Base-by-base conservation (phyloP, 2,797 vertebrate genomes). In the Australoheros facetus region DNA sequence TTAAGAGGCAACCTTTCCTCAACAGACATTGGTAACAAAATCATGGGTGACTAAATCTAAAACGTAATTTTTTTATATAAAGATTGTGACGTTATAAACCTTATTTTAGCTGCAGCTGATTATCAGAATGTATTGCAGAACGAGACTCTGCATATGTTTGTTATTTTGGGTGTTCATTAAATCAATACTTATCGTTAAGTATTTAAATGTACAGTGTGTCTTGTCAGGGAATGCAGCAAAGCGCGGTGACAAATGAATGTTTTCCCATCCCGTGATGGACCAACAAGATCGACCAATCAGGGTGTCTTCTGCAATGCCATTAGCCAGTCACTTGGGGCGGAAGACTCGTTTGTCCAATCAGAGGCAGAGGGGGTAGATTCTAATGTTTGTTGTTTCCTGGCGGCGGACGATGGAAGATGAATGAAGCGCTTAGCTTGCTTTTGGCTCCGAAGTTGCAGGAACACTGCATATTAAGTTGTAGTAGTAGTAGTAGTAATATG, bases 281-380 rank as follows among this genome's bases (percentile, higher is more conserved):
- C 0, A 9, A 8, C 4, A 14, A 0, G 0, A 7, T 0, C 12
- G 19, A 71, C 91, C 86, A 94, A 90, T 90, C 73, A 84, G 10
- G n/a, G 28, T 19, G 4, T 12, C 1, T 2, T 1, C 3, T 12
- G 1, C 0, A 4, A 21, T 12, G 26, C 1, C 0, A 1, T 58
- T 9, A 83, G 30, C 92, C 85, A 93, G 92, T 92, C 71, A 66
- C 0, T 2, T 14, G 45, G 28, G 26, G 30, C 5, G 3, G 0
- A 16, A 13, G 10, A 42, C 39, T 30, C 2, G 13, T 1, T 71
- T 42, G 2, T 53, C 93, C 89, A 94, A 94, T 93, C 82, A 60
- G 42, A 26, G 23, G 3, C 59, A 21, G 7, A 45, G 56, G 7
- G 54, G 78, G 87, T 9, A 1, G 58, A 0, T 21, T 72, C 30